These are phyloP conservation scores for Microtus montanus DNA, from an alignment of 2,113 vertebrate genomes.

Conservation along the genomic window DNA sequence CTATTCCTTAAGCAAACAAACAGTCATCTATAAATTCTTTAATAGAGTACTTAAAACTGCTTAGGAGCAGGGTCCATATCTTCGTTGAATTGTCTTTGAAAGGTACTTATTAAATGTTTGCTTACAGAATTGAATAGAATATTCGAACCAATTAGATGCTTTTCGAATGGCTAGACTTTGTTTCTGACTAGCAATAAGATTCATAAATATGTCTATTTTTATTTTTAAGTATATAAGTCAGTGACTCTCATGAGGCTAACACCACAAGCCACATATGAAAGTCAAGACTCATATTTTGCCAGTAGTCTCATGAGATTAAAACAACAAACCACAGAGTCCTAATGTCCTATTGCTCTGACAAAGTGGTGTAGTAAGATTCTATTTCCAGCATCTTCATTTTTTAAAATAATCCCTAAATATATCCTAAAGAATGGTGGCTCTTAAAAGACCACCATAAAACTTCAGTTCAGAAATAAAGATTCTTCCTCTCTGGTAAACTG, in stretches of 20 bases:
- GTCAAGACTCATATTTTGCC: not conserved
- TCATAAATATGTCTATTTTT: not conserved
- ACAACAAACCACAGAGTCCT: not conserved
- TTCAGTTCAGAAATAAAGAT: not conserved
- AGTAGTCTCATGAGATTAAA: not conserved
- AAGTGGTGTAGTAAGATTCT: not conserved
- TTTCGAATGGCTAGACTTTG: not conserved
- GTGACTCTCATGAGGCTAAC: not conserved
- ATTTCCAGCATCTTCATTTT: not conserved
- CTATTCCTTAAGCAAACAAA: not conserved
- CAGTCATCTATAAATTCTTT: not conserved
- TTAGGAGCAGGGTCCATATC: not conserved
- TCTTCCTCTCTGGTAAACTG: not conserved
- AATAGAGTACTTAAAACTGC: not conserved
- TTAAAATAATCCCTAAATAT: conserved; percentile 37
- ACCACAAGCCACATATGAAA: not conserved
- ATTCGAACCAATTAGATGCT: not conserved
- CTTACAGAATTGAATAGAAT: not conserved
- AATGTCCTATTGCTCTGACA: not conserved
- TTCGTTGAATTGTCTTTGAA: not conserved
- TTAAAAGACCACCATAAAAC: conserved; percentile 7
- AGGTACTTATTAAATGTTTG: not conserved
- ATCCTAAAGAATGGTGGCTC: not conserved
- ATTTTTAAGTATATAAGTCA: conserved; percentile 22
- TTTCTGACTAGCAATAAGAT: not conserved